Evolutionary conservation across 2,888 invertebrate species (phyloP).

Genomic region (Xestia c-nigrum): DNA sequence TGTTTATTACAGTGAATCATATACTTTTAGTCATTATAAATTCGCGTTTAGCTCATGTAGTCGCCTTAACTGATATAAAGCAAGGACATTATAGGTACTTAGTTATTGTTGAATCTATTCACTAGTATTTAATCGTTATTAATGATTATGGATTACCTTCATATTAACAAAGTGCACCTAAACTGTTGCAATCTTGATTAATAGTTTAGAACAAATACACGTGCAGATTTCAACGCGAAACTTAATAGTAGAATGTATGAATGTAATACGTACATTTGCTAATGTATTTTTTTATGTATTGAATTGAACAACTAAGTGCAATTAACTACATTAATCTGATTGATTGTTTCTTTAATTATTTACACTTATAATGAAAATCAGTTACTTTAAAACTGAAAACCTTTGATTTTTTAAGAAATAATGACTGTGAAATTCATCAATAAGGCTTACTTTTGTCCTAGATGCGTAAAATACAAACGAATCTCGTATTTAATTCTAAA

Average conservation of each 20-base stretch:
- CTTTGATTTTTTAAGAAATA: neutral
- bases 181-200: slow-evolving; percentile 59
- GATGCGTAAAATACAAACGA: slow-evolving; percentile 16
- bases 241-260: neutral
- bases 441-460: neutral
- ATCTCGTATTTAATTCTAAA: slow-evolving; percentile 56
- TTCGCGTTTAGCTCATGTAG: no score
- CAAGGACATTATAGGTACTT: neutral
- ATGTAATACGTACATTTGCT: neutral
- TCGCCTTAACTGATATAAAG: neutral
- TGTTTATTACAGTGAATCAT: no score
- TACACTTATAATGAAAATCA: neutral
- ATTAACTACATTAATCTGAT: neutral
- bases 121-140: slow-evolving; percentile 62
- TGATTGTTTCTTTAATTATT: neutral
- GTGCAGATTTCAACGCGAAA: neutral
- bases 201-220: slow-evolving; percentile 36
- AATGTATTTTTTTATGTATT: neutral
- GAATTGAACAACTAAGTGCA: neutral
- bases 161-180: neutral
- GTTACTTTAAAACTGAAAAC: neutral
- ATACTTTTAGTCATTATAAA: no score
- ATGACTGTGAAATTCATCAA: neutral
- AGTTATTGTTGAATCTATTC: neutral
- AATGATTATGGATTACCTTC: slow-evolving; percentile 63